Evolutionary conservation across 2,113 vertebrate species (phyloP), one percentile per base, ranked within the genome.

Genomic region (Anser cygnoides): DNA sequence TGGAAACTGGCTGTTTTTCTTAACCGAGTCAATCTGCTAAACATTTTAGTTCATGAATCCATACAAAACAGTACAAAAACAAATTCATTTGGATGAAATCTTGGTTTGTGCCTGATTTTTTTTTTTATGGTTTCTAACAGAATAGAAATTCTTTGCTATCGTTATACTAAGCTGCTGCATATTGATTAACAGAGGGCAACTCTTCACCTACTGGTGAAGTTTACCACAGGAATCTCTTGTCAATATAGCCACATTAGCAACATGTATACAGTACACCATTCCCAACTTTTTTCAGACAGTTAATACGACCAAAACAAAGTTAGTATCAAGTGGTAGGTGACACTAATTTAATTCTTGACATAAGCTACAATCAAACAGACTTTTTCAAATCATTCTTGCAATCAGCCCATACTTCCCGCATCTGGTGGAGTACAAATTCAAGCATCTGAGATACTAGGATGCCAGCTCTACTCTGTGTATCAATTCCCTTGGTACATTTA

Each of bases 1-100:
- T 96, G 95, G 94, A 97, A 98, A 95, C 31, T 55, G 90, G 66
- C 96, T 80, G 73, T 92, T 84, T 96, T 97, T 91, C 92, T 96
- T 87, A 94, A 95, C 89, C 81, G 94, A 97, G 94, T 94, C 91
- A 90, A 87, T 98, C 95, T 98, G 97, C 90, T 97, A 92, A 98
- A 97, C 78, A 97, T 87, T 72, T 97, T 96, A 97, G 89, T 72
- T 67, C 86, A 75, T 87, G 37, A 96, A 90, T 87, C 85, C 90
- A 72, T 89, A 84, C 82, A 96, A 96, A 97, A 85, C 44, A 55
- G 78, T 76, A 93, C 55, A 89, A 97, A 96, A 96, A 94, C 35
- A 93, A 96, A 95, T 49, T 91, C 41, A 84, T 94, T 97, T 85
- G 57, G 73, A 62, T 83, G 35, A 96, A 92, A 81, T 58, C 37